Conservation (phyloP, 2,113 vertebrate genomes). For the Equus quagga region DNA sequence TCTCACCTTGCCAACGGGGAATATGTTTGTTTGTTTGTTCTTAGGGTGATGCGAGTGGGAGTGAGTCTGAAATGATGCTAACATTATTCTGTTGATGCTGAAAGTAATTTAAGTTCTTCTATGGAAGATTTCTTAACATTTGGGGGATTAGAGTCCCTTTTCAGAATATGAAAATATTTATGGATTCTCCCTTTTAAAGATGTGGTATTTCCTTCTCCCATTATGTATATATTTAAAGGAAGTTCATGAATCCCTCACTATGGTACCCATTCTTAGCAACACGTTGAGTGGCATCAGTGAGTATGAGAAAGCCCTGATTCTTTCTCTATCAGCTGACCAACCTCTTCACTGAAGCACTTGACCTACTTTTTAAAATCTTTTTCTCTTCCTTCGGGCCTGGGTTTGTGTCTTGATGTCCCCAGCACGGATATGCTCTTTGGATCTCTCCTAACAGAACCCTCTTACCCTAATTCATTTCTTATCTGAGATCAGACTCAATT, state of each 20-base stretch:
- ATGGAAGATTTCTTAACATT: not conserved
- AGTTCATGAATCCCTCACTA: not conserved
- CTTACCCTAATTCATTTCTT: constrained; percentile 1
- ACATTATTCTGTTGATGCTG: not conserved
- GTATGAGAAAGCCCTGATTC: not conserved
- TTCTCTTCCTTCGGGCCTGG: not conserved
- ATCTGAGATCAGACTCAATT: constrained; percentile 19
- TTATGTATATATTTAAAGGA: not conserved
- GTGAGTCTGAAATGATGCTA: not conserved
- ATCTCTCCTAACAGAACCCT: not conserved
- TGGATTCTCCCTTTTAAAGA: not conserved
- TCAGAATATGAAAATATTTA: constrained; percentile 27
- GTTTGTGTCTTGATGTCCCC: not conserved
- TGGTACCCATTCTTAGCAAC: not conserved
- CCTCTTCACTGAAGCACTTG: not conserved
- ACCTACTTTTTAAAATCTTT: not conserved
- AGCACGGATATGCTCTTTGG: not conserved
- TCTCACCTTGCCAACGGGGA: not conserved
- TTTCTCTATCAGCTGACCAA: not conserved
- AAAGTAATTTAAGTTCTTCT: constrained; percentile 10
- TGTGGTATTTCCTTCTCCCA: not conserved
- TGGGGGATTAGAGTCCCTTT: not conserved
- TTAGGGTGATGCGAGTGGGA: not conserved
- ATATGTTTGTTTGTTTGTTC: not conserved
- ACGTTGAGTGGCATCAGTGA: not conserved